Evolutionary conservation across 2,797 vertebrate species (phyloP).

Genomic region (Hipposideros larvatus): DNA sequence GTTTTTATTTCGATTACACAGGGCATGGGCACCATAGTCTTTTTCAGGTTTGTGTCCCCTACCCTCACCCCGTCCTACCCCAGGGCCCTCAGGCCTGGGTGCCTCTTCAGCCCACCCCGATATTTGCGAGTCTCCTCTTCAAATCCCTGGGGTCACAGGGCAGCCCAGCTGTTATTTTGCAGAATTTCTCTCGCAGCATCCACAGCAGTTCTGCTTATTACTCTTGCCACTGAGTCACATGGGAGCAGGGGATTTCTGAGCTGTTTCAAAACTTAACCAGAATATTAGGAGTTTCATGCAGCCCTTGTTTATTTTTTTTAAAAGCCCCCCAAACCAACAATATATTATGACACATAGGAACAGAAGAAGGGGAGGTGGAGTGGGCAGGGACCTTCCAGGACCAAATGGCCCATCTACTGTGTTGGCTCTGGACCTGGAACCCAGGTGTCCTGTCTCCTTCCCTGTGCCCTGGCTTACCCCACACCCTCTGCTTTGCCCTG

Average conservation of each 20-base stretch:
- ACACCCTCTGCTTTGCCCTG: not conserved
- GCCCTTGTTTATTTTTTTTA: constrained; percentile 63
- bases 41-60: not conserved
- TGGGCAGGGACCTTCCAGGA: not conserved
- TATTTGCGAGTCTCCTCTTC: not conserved
- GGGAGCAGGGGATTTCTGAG: constrained; percentile 82
- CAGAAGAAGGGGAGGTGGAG: not conserved
- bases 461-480: not conserved
- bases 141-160: constrained; percentile 58
- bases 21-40: not conserved
- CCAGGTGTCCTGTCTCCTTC: not conserved
- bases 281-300: constrained; percentile 74
- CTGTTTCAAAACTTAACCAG: constrained; percentile 82
- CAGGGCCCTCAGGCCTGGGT: not conserved
- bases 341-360: not conserved
- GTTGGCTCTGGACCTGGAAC: not conserved
- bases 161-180: constrained; percentile 74
- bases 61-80: not conserved
- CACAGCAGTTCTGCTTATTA: constrained; percentile 74
- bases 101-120: not conserved
- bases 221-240: constrained; percentile 79
- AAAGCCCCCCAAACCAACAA: constrained; percentile 54
- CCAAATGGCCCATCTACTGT: not conserved
- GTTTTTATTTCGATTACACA: not conserved
- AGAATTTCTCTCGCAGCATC: constrained; percentile 51